A percentile compares a stretch with the other conserved stretches of the same genome.
Evolutionary conservation across 2,888 invertebrate species (phyloP).

Genomic region (Tiliacea citrago): DNA sequence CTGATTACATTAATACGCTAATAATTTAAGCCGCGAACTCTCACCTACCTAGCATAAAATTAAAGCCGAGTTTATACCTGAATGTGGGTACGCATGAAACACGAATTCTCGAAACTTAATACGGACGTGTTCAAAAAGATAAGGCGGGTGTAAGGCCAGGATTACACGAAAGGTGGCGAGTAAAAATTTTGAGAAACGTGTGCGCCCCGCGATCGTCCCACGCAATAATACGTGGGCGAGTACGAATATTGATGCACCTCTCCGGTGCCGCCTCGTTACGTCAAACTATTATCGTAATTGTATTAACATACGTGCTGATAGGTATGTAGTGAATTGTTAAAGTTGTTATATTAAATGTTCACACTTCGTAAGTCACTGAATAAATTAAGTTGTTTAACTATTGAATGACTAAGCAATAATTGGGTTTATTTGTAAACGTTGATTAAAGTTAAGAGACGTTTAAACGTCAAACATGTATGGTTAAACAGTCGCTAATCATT

Average conservation of each 20-base stretch:
- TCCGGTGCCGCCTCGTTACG: conserved; percentile 73
- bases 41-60: conserved; percentile 67
- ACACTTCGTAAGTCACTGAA: conserved; percentile 66
- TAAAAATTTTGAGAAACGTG: conserved; percentile 78
- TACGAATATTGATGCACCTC: conserved; percentile 81
- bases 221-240: conserved; percentile 78
- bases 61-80: conserved; percentile 63
- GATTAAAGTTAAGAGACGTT: too few species aligned
- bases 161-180: conserved; percentile 76
- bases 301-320: conserved; percentile 69
- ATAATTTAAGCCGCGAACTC: conserved; percentile 73
- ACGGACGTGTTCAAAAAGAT: conserved; percentile 71
- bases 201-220: conserved; percentile 71
- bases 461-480: too few species aligned
- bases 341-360: conserved; percentile 59
- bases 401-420: conserved; percentile 20
- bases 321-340: conserved; percentile 38
- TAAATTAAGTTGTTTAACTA: conserved; percentile 63
- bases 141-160: conserved; percentile 73
- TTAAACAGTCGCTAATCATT: too few species aligned
- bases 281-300: conserved; percentile 75
- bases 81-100: conserved; percentile 60
- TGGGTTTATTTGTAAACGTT: too few species aligned
- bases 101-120: conserved; percentile 73
- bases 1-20: conserved; percentile 52